phyloP scores from a whole-genome alignment of 2,113 vertebrate species.

The Hyperoodon ampullatus region DNA sequence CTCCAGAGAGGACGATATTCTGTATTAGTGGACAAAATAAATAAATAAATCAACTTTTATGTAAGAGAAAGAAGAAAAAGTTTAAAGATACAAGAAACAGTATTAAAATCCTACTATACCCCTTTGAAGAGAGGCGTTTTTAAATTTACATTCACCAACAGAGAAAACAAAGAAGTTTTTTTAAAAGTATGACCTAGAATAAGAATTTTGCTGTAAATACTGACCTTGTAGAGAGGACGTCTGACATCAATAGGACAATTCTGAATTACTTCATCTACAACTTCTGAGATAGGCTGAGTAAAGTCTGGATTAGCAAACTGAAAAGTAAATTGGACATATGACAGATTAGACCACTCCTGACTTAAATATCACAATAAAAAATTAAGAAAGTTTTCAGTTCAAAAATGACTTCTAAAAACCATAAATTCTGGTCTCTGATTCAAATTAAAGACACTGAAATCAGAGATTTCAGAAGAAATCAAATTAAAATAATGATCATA shows the following conservation, averaged over 20 bases:
- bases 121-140: constrained; percentile 7
- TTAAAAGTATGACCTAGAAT: not conserved
- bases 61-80: constrained; percentile 10
- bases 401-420: constrained; percentile 29
- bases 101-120: not conserved
- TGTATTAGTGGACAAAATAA: constrained; percentile 68
- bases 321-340: constrained; percentile 49
- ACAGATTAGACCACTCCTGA: not conserved
- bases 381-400: not conserved
- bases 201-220: constrained; percentile 53
- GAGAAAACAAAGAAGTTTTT: not conserved
- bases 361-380: constrained; percentile 44
- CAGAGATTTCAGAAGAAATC: not conserved
- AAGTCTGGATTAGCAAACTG: constrained; percentile 99
- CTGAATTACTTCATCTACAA: constrained; percentile 99
- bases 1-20: constrained; percentile 97
- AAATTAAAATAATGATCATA: not conserved
- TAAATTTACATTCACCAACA: constrained; percentile 38
- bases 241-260: constrained; percentile 99
- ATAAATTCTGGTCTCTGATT: not conserved
- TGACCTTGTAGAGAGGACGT: constrained; percentile 98
- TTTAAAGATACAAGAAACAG: not conserved
- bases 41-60: not conserved
- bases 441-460: not conserved
- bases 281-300: constrained; percentile 98